Base-by-base conservation (phyloP, 2,888 invertebrate species). In the Temnothorax unifasciatus region DNA sequence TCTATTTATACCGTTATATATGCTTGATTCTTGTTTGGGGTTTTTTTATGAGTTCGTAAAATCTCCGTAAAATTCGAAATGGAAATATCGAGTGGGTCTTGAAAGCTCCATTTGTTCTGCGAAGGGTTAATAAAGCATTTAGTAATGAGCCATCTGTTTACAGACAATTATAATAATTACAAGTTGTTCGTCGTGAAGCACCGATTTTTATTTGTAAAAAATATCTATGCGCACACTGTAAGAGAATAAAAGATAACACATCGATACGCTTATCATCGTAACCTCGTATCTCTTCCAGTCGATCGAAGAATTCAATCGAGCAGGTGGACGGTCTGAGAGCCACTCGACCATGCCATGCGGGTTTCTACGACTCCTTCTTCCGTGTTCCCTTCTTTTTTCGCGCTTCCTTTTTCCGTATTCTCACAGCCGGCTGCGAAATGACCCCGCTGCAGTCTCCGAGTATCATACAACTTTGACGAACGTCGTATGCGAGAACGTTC, bases 391-490 rank as follows among this genome's bases (percentile, higher is more conserved):
- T 18, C 71, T 71, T 47, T 59, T 59, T 73, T 47, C 38, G 21
- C 21, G 25, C 41, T 41, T 68, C 59, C 79, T 47, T 64, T 81
- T 75, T 79, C 75, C 75, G 79, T 59, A 69, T 63, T 83, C 74
- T 59, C 50, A 52, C 66, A 73, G 25, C 47, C n/a, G 57, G 57
- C 29, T 68, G 25, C 74, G 68, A 25, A 83, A 83, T 71, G 83
- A 83, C 74, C 74, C 63, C 57, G 52, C 76, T 85, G 84, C 83
- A 83, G 74, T 79, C 75, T 64, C 85, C 83, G 57, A 83, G 77
- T 74, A 76, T 88, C 83, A 74, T 83, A 88, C 85, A 89, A 87
- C 79, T 88, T 90, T 89, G 83, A 91, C 86, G 87, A 89, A 86
- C 82, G 75, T 73, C 83, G 73, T 77, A 71, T 50, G 66, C 74